A percentile compares a stretch with the other conserved stretches of the same genome.
These are phyloP conservation scores for Bombus pascuorum DNA, from an alignment of 1,140 invertebrate species.

Conservation along the genomic window DNA sequence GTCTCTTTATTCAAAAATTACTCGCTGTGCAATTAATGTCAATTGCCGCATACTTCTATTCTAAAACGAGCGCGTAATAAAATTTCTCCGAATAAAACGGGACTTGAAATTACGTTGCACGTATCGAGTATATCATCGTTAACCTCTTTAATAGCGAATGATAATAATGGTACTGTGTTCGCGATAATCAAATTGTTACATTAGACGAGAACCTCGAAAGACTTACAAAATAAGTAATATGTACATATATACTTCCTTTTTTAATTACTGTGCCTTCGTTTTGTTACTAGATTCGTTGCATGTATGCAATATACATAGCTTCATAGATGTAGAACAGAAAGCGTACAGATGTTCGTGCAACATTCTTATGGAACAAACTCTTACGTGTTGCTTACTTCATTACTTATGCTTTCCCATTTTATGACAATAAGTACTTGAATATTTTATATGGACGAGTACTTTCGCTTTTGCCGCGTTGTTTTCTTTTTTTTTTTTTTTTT, in stretches of 20 bases:
- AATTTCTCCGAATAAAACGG: conserved; percentile 14
- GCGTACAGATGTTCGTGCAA: not conserved
- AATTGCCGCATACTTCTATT: not conserved
- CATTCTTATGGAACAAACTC: no score
- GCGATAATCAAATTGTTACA: not conserved
- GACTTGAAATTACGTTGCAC: not conserved
- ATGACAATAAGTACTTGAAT: not conserved
- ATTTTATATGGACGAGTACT: not conserved
- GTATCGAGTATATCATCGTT: not conserved
- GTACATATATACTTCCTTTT: no score
- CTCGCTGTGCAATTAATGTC: not conserved
- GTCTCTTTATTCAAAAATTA: conserved; percentile 10
- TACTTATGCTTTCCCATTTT: not conserved
- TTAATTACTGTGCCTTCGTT: no score
- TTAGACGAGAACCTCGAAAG: not conserved
- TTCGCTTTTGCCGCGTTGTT: not conserved
- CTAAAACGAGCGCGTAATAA: not conserved
- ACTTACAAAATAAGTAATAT: no score
- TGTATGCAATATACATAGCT: no score
- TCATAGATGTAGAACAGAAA: not conserved
- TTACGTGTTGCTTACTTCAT: not conserved
- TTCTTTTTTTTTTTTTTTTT: not conserved
- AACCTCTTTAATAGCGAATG: not conserved
- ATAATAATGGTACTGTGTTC: not conserved
- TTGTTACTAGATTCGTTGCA: no score